These are phyloP conservation scores for Caerostris extrusa DNA, from an alignment of 1,140 invertebrate species.

Conservation along the genomic window DNA sequence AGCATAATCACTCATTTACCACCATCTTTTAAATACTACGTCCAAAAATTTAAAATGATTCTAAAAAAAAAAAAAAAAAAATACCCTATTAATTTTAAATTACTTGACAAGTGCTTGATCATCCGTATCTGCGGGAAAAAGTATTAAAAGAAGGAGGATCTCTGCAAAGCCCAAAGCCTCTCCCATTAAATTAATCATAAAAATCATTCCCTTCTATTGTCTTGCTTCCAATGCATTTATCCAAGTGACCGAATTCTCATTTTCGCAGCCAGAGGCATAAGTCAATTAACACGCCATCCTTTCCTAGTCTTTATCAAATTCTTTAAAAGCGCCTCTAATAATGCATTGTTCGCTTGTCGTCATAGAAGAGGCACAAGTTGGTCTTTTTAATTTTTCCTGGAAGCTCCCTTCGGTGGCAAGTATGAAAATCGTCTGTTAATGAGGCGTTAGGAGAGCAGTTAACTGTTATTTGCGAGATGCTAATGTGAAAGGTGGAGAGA, in stretches of 20 bases:
- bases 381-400: slow-evolving; percentile 54
- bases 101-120: slow-evolving; percentile 27
- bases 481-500: slow-evolving; percentile 62
- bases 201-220: slow-evolving; percentile 9
- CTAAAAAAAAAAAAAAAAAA: neutral
- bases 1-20: slow-evolving; percentile 13
- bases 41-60: slow-evolving; percentile 6
- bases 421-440: slow-evolving; percentile 44
- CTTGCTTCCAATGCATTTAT: neutral
- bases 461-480: slow-evolving; percentile 62
- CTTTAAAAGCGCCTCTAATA: slow-evolving; percentile 68
- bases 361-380: neutral
- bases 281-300: slow-evolving; percentile 70
- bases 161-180: too few relatives aligned
- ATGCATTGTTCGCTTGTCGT: slow-evolving; percentile 17
- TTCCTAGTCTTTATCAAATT: slow-evolving; percentile 66
- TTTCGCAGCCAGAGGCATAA: slow-evolving; percentile 41
- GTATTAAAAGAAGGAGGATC: neutral
- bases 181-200: slow-evolving; percentile 65
- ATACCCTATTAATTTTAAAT: slow-evolving; percentile 7
- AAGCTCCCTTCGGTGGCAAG: neutral
- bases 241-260: neutral
- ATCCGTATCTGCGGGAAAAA: neutral
- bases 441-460: slow-evolving; percentile 71
- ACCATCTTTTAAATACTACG: neutral